Evolutionary conservation across 1,140 invertebrate genomes (phyloP), one percentile per base, ranked within the genome.

Genomic region (Caenorhabditis inopinata): DNA sequence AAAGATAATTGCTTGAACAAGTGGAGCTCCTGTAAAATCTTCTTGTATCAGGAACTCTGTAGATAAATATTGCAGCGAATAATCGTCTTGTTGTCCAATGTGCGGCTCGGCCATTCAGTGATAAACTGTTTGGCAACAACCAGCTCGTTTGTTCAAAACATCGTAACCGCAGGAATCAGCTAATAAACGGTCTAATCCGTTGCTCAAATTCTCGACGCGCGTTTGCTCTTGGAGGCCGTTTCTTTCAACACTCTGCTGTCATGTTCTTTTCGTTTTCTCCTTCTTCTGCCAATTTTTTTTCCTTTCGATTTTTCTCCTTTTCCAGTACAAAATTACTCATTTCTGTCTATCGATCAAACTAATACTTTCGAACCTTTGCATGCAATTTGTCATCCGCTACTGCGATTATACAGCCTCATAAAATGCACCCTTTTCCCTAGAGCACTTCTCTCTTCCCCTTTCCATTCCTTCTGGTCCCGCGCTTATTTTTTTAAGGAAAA

Each of bases 81-180:
- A 68, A 68, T 68, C 58, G n/a, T 38, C 58, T 68, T 68, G 58
- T 68, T 38, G 3, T 68, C 23, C 58, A 16, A 68, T 38, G n/a
- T 68, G n/a, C 3, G 51, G 48, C 46, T 18, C 12, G 18, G 53
- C 58, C 29, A 68, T 68, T 68, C 58, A 68, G 58, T 68, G 58
- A 68, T 68, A 68, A 68, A 68, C 58, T 68, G 58, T 68, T 68
- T 68, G 58, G 58, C 58, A 68, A 68, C 58, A 68, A 68, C 58
- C 21, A 38, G 32, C 58, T 68, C 32, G 58, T 68, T 38, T 68
- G 32, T 23, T 32, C 58, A 42, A 38, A 42, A 68, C 58, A 68
- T 68, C 58, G 58, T 68, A 32, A 68, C 58, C 58, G 58, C 38
- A 68, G 29, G 38, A 68, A 68, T 68, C 58, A 68, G 58, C 58